Base-by-base conservation (phyloP, 2,888 invertebrate species). In the Liopterus haemorrhoidalis region DNA sequence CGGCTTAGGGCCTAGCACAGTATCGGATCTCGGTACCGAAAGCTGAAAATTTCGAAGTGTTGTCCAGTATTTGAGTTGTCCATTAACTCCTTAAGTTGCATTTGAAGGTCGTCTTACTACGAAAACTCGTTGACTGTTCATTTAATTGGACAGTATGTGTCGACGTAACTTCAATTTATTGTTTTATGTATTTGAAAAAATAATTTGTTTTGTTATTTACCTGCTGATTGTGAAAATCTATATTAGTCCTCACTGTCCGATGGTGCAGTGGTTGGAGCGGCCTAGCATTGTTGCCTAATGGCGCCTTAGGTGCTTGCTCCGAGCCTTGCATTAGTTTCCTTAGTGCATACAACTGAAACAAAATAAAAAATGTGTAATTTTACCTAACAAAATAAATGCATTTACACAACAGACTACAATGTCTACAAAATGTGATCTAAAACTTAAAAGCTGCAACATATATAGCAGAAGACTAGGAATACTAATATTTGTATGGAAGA, bases 221-320 rank as follows among this genome's bases (percentile, higher is more conserved):
- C 18, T 39, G 31, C 39, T 39, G 38, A 65, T 82, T 84, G 69
- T 80, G 84, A 73, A 95, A 94, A 74, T 96, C 93, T 69, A 97
- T 96, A 70, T 97, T 97, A 57, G 96, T 96, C 63, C 96, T 79
- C 63, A 96, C 84, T 45, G 94, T 90, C 64, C 96, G 80, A 66
- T 93, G 89, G 69, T 96, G 88, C 41, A 95, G 76, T 20, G 84
- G 83, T 71, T 93, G 92, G 42, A 89, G 77, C n/a, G 96, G 95
- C 53, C 96, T 77, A 52, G 89, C 90, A 71, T 96, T 95, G 76
- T 92, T 92, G 50, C 90, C 92, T 66, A 96, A 75, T 14, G 91
- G 90, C 19, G 91, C 91, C 69, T 92, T 92, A 16, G 91, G 91
- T 38, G 83, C 81, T 61, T 77, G 76, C 65, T 81, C 80, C 18